Base-by-base conservation (phyloP, 2,888 invertebrate genomes). In the Trissolcus brochymenae region DNA sequence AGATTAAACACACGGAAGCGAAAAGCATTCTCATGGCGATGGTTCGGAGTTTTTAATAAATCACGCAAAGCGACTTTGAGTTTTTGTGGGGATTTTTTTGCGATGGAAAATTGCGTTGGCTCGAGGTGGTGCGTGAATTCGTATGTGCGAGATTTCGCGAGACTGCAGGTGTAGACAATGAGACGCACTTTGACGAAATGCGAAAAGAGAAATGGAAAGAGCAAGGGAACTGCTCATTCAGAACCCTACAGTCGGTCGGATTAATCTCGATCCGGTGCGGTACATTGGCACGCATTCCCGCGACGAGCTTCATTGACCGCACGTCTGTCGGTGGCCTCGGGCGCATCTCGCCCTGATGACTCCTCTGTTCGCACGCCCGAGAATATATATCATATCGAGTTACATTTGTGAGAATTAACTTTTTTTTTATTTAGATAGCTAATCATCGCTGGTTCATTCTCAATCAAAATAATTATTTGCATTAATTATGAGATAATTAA, bases 191-290 rank as follows among this genome's bases (percentile, higher is more conserved):
- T 72, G 66, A 53, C 17, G 49, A 62, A 71, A 76, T 61, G 57
- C 66, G 71, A 71, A 65, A 56, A 70, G 65, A 59, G 43, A 75
- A 57, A 35, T 19, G 62, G 29, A 60, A 51, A 57, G 7, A 65
- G 51, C 51, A 19, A 46, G 65, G 40, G 29, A 71, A 61, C 66
- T 61, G 35, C 66, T 76, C 66, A 76, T 72, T 76, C 75, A 65
- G 57, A 64, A 46, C 67, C 66, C 71, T 76, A 35, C 9, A 76
- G 61, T 65, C 60, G 65, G 74, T 79, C 72, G 82, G 84, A 85
- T 85, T 84, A 84, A 85, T 84, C 84, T 82, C 83, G 83, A 84
- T 82, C 82, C 83, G 80, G 81, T 80, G 80, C 82, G 81, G 77
- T 79, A 61, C 73, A 59, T 70, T 78, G 78, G 78, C 78, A 78